Evolutionary conservation across 2,888 invertebrate genomes (phyloP).

Genomic region (Ametastegia equiseti): DNA sequence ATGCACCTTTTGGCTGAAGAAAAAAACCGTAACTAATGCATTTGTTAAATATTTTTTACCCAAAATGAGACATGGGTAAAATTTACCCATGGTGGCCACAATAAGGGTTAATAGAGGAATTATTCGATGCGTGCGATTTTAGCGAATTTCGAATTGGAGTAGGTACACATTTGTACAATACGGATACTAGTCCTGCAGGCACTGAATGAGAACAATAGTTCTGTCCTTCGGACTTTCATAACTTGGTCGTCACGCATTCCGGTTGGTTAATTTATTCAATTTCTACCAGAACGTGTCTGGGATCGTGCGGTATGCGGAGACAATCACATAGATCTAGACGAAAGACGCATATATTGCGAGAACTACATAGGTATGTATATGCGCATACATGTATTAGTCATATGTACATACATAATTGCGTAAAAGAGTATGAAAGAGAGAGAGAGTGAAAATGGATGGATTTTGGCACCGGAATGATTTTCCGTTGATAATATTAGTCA

Average conservation of each 20-base stretch:
- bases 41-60: no score
- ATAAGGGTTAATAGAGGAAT: no score
- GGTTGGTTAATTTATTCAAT: conserved; percentile 40
- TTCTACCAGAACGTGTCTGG: conserved; percentile 22
- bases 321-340: neutral
- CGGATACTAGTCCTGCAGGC: no score
- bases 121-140: neutral
- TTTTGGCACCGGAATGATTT: neutral
- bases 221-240: conserved; percentile 24
- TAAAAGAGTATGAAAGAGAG: neutral
- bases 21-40: no score
- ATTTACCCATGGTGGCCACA: no score
- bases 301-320: conserved; percentile 13
- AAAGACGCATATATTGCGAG: neutral
- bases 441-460: neutral
- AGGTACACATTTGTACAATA: neutral
- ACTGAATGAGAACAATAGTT: neutral
- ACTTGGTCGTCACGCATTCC: conserved; percentile 18
- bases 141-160: no score
- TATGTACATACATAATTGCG: neutral
- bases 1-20: no score
- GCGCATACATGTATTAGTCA: neutral
- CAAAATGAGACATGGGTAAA: no score
- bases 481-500: neutral
- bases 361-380: neutral